These are phyloP conservation scores for Cacatua alba DNA, from an alignment of 2,113 vertebrate genomes.

Conservation along the genomic window DNA sequence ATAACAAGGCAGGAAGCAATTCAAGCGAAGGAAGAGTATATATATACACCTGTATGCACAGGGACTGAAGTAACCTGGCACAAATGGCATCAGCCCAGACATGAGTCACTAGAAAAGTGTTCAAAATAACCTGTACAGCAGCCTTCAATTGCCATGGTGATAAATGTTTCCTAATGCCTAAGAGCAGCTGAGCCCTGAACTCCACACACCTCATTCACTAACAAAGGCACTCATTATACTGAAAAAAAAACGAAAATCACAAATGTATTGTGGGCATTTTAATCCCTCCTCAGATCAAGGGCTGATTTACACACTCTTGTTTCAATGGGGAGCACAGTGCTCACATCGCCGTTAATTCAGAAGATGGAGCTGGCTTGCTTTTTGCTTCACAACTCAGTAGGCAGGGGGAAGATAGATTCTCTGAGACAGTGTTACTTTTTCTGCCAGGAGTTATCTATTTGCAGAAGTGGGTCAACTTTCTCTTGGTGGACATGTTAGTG, in stretches of 20 bases:
- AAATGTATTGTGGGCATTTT: not conserved
- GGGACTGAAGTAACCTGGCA: not conserved
- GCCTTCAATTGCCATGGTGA: constrained; percentile 47
- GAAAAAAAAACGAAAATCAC: not conserved
- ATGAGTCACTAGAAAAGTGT: not conserved
- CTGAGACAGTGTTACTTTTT: constrained; percentile 77
- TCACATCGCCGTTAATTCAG: constrained; percentile 37
- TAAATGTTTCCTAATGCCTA: constrained; percentile 41
- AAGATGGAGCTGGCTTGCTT: constrained; percentile 61
- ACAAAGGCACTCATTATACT: constrained; percentile 55
- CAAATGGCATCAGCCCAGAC: not conserved
- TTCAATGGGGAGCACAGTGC: constrained; percentile 22
- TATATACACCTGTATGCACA: not conserved
- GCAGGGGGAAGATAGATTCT: constrained; percentile 63
- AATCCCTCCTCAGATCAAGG: constrained; percentile 36
- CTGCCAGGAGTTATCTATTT: constrained; percentile 79
- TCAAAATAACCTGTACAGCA: constrained; percentile 48
- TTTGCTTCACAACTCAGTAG: constrained; percentile 74
- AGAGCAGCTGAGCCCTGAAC: constrained; percentile 28
- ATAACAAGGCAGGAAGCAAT: not conserved
- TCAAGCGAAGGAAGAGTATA: not conserved
- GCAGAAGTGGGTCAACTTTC: constrained; percentile 81
- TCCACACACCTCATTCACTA: constrained; percentile 30
- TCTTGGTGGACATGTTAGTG: constrained; percentile 55
- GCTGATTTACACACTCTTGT: constrained; percentile 39